phyloP scores from a whole-genome alignment of 2,888 invertebrate genomes.

The Orchestes rusci region DNA sequence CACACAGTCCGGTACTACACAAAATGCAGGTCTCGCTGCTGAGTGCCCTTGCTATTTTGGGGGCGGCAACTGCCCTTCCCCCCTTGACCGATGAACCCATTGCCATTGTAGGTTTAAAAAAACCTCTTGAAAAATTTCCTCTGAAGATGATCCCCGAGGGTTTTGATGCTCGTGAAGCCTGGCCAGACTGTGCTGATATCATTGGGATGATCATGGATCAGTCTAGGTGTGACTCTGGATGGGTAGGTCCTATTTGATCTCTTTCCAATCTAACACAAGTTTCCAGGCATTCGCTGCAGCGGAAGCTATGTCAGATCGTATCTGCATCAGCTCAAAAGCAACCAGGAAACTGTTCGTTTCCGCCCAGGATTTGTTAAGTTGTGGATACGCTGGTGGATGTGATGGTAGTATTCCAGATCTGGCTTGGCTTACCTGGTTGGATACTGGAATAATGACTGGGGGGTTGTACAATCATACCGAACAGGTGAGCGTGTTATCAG shows the following conservation, averaged over 20 bases:
- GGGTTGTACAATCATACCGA: conserved; percentile 52
- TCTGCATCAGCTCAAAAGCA: conserved; percentile 19
- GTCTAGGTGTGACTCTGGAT: conserved; percentile 84
- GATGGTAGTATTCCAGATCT: conserved; percentile 71
- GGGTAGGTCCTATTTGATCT: conserved; percentile 47
- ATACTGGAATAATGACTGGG: conserved; percentile 75
- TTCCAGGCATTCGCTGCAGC: conserved; percentile 79
- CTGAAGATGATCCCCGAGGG: conserved; percentile 69
- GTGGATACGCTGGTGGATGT: conserved; percentile 36
- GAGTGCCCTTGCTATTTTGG: no score
- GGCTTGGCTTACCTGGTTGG: conserved; percentile 79
- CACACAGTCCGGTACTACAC: no score
- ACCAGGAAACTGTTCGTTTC: conserved; percentile 14
- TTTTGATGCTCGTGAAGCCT: conserved; percentile 70
- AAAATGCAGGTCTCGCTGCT: no score
- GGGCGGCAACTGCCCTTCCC: no score
- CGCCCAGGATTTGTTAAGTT: conserved; percentile 15
- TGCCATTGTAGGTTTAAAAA: no score
- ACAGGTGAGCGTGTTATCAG: no score
- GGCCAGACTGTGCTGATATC: no score
- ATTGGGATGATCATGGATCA: no score
- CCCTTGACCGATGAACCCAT: no score
- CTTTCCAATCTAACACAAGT: not conserved
- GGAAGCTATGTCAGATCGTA: conserved; percentile 61
- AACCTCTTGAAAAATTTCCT: no score